Base-by-base conservation (phyloP, 23 tunicate genomes). In the Styela plicata region DNA sequence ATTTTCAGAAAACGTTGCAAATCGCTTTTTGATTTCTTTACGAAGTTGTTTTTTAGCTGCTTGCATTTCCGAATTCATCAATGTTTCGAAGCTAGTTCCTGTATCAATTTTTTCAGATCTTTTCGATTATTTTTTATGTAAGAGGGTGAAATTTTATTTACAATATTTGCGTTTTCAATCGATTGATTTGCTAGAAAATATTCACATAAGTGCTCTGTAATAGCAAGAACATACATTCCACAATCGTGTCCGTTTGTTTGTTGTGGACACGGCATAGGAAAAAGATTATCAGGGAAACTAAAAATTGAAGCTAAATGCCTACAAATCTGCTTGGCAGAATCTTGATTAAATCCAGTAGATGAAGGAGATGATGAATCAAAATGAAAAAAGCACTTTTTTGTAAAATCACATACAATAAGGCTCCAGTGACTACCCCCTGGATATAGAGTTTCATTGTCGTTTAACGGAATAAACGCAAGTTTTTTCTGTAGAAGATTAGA, bases 11-110 rank as follows among this genome's bases (percentile, higher is more conserved):
- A 93, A 34, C 0, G 27, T 20, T 21, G 64, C 70, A 19, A 93
- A 61, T 26, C 82, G 81, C 53, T 63, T 69, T 70, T 93, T 93
- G 26, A 93, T 82, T 63, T 88, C 82, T 52, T 93, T 93, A 35
- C 98, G 62, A n/a, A 93, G 37, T 31, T 83, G 28, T 5, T 76
- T 37, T 73, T 93, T 93, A 2, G 93, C 98, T 34, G 94, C 88
- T 27, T 88, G 93, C 98, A 93, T 93, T n/a, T n/a, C n/a, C n/a
- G n/a, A n/a, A n/a, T n/a, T n/a, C n/a, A n/a, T n/a, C n/a, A n/a
- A n/a, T n/a, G 27, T 20, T 25, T 22, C 22, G 23, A 25, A 24
- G 81, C 81, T 21, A 76, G 65, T n/a, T 44, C 1, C 13, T 33
- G 23, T 18, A 76, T 76, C n/a, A 76, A 44, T 21, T 44, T 53